Base-by-base conservation (phyloP, 2,888 invertebrate genomes). In the Ganaspis brasiliensis region DNA sequence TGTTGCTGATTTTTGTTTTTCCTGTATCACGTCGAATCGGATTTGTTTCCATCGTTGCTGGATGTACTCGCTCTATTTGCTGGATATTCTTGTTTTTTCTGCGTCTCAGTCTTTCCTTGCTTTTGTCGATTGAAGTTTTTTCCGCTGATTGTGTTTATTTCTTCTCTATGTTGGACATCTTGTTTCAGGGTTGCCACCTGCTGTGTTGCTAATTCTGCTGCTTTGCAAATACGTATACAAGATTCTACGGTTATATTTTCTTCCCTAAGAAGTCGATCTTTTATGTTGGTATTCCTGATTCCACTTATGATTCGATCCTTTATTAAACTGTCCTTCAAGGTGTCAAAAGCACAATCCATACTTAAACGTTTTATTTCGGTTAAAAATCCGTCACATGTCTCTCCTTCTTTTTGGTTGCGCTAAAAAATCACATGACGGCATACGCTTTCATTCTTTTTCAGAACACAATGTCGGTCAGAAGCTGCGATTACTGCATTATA, bases 361-460 rank as follows among this genome's bases (percentile, higher is more conserved):
- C 82, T 83, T 12, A 82, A 24, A 37, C 61, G 84, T 70, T 82
- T 82, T 12, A 84, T 52, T 2, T 84, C 84, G 8, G 83, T 84
- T 16, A 85, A 12, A 74, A 82, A 85, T 14, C 14, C 49, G 12
- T 82, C 83, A 59, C 85, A 84, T n/a, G 55, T 56, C 61, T 84
- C 84, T 49, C 78, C 80, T 10, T 61, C 40, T 19, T 75, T 45
- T 72, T 84, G 83, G 9, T 24, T 67, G 12, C 82, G 24, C 1
- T 70, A 75, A 45, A 80, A 80, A 73, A 83, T 83, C n/a, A 78
- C 91, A 70, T 85, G 81, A 31, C 75, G 67, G 37, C 73, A 73
- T 4, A 83, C 80, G 74, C 74, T 80, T 57, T 81, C 71, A 40
- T 81, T 82, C 21, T 77, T 76, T n/a, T 74, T 56, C n/a, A 78